Base-by-base conservation (phyloP, 2,797 vertebrate genomes). In the Adelosebastes latens region DNA sequence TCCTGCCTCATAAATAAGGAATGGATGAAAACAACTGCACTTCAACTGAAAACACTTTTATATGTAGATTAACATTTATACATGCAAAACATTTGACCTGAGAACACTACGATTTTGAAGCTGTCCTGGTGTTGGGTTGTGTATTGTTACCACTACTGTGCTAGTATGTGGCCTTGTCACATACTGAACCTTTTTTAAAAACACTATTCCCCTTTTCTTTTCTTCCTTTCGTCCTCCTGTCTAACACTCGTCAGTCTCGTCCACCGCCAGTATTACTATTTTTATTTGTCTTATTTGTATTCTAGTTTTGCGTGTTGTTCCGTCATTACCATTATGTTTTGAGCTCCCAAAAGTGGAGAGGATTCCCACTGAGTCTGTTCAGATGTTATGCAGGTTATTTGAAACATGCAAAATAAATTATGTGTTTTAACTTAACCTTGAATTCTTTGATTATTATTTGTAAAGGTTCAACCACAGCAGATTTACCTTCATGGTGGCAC, bases 1-100 rank as follows among this genome's bases (percentile, higher is more conserved):
- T 67, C 98, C 98, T 61, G 98, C 98, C 72, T 96, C 97, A 86
- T 99, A 98, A 95, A 91, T 6, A n/a, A 77, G 46, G 70, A 81
- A 76, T 1, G 24, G 63, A 72, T 55, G 59, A 71, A 20, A 82
- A 82, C 88, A 84, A 88, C 93, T 94, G 94, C 89, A 91, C 90
- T 84, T 72, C 77, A 68, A 85, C 81, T 90, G 58, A 85, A 89
- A 91, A 91, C 93, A 91, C 89, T 93, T 94, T 95, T 90, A 63
- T 94, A 92, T 93, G 89, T 94, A 94, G 95, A 94, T 94, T 92
- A 94, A 94, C 94, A 83, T 93, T 93, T 93, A 88, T 93, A 93
- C 89, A 95, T 92, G 94, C 68, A 89, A 91, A 91, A 75, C 62
- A 72, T 80, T 90, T 93, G 91, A 89, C 88, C 81, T 90, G 92